phyloP scores from a whole-genome alignment of 2,888 invertebrate genomes.

The Willowsia nigromaculata region DNA sequence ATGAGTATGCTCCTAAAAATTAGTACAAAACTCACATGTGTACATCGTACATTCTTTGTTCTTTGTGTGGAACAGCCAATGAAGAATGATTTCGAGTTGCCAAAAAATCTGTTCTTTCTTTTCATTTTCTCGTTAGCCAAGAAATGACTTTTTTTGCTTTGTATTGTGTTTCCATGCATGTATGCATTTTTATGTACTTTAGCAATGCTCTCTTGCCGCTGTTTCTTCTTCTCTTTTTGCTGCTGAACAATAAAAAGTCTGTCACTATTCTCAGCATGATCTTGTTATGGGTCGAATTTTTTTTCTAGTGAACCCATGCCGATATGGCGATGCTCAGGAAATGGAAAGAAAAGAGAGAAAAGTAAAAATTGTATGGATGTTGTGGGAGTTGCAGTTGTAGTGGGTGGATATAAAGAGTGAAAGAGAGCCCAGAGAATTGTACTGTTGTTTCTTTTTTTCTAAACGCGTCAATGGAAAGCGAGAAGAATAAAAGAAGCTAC shows the following conservation, averaged over 20 bases:
- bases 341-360: conserved; percentile 31
- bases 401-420: neutral
- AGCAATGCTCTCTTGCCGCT: neutral
- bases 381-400: neutral
- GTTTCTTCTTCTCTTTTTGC: conserved; percentile 38
- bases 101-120: neutral
- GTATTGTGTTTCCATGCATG: neutral
- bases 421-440: neutral
- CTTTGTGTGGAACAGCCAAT: neutral
- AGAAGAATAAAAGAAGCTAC: neutral
- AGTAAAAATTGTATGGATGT: neutral
- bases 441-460: neutral
- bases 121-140: neutral
- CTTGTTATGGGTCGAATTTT: conserved; percentile 51
- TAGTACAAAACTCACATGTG: too few relatives aligned
- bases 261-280: conserved; percentile 62
- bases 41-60: neutral
- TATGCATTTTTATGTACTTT: neutral
- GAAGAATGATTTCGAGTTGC: neutral
- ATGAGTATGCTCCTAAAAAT: too few relatives aligned
- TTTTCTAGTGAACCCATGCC: conserved; percentile 22
- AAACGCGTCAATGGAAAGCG: conserved; percentile 9
- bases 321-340: conserved; percentile 36
- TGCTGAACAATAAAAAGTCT: conserved; percentile 57
- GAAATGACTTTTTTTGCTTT: neutral